Base-by-base conservation (phyloP, 2,797 vertebrate genomes). In the Danio tinwini region DNA sequence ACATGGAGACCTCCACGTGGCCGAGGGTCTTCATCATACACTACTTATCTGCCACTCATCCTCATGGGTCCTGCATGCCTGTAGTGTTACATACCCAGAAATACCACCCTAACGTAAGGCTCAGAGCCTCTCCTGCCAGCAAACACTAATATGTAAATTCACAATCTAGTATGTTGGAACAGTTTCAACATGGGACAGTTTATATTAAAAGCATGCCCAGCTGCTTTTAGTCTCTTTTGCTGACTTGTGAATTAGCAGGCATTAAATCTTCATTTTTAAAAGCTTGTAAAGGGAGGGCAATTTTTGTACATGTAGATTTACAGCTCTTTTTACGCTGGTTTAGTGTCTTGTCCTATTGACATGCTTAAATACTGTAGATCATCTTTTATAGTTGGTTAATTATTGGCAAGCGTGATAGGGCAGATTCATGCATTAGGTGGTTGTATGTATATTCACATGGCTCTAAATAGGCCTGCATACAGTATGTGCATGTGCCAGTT, bases 81-180 rank as follows among this genome's bases (percentile, higher is more conserved):
- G 64, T 49, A 44, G 45, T 65, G 13, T 62, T 58, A 47, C 53
- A 14, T 74, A 61, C 74, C 17, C 47, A 45, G 58, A 50, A 19
- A 7, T 53, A 7, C 39, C 50, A 52, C 16, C 50, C 39, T 59
- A 71, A 53, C 69, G 40, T 49, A 61, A 76, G 63, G 5, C 45
- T 50, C 49, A 7, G 6, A 37, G 17, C 50, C 52, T 67, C 62
- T 45, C 11, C 12, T 39, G 9, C 53, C 19, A 39, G 63, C 62
- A 67, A 14, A 44, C 40, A 7, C 11, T 40, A 4, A 37, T 45
- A 39, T 56, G 49, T 7, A 44, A 63, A 29, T 74, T 52, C 16
- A 55, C 58, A 10, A 17, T 62, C 58, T 55, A 16, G 29, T 52
- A 19, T 21, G n/a, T 42, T 77, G n/a, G 76, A 78, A 42, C 19